phyloP scores from a whole-genome alignment of 2,113 vertebrate genomes.

The Ophthalmolycus amberensis region DNA sequence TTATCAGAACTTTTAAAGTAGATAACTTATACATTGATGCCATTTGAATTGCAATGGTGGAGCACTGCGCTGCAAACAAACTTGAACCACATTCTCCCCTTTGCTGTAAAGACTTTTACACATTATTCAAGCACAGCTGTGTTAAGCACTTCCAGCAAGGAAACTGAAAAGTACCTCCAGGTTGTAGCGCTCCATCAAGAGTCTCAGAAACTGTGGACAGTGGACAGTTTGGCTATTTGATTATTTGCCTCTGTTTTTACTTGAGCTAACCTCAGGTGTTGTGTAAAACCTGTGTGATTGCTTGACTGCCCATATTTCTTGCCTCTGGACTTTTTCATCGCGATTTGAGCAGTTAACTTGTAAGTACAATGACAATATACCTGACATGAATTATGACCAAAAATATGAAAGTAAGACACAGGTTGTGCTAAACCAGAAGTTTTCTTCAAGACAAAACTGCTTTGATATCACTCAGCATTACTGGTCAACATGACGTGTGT shows the following conservation, averaged over 20 bases:
- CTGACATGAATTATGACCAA: background rate
- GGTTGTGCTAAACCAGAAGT: background rate
- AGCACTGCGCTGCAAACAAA: background rate
- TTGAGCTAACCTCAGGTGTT: background rate
- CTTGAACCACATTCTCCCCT: background rate
- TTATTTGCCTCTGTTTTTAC: background rate
- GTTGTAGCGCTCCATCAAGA: background rate
- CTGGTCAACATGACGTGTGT: conserved; percentile 7
- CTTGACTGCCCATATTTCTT: background rate
- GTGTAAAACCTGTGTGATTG: background rate
- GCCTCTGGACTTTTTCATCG: background rate
- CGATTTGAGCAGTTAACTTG: background rate
- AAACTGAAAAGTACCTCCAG: background rate
- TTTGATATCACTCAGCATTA: background rate
- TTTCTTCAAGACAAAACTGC: fast-evolving
- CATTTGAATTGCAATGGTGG: background rate
- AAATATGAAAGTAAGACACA: background rate
- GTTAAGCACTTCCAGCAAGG: no score
- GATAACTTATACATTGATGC: background rate
- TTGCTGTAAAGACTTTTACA: background rate
- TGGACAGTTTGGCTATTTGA: background rate
- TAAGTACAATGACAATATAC: background rate
- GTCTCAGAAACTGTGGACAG: background rate
- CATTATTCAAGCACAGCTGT: background rate
- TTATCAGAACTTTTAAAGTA: background rate